These are phyloP conservation scores for Norana najaformis DNA, from an alignment of 2,888 invertebrate species.

Conservation along the genomic window DNA sequence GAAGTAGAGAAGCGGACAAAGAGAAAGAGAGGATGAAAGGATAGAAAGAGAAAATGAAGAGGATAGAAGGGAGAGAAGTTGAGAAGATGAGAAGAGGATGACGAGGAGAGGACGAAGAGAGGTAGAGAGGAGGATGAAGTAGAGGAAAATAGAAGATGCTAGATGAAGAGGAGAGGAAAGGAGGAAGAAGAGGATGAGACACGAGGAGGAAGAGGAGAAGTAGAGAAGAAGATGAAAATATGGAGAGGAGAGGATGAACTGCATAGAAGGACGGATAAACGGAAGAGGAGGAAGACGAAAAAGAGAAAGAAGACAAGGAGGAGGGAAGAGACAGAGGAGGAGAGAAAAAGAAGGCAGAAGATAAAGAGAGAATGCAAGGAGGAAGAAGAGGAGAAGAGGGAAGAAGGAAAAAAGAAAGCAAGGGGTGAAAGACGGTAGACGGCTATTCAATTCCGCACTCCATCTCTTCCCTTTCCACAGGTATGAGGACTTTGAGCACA, in stretches of 20 bases:
- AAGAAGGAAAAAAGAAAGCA: background rate
- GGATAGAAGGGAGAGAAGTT: background rate
- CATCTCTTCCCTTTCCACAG: background rate
- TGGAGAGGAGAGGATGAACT: too few relatives aligned
- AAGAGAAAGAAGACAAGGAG: too few relatives aligned
- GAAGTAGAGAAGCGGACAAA: background rate
- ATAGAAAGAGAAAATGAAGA: background rate
- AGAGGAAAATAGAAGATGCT: too few relatives aligned
- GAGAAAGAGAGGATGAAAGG: background rate
- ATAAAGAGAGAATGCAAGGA: background rate
- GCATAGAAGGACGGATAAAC: too few relatives aligned
- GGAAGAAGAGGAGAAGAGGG: background rate
- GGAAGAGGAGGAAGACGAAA: too few relatives aligned
- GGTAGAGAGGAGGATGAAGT: too few relatives aligned
- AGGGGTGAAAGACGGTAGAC: background rate
- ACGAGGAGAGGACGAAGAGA: background rate
- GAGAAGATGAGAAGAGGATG: too few relatives aligned
- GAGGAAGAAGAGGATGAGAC: background rate
- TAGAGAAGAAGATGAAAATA: too few relatives aligned
- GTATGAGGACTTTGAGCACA: background rate
- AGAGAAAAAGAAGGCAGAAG: background rate
- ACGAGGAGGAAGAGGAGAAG: too few relatives aligned
- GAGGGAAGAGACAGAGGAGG: too few relatives aligned
- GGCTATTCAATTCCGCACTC: background rate
- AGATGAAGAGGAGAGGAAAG: too few relatives aligned